Evolutionary conservation across 2,113 vertebrate genomes (phyloP).

Genomic region (Nansenia antarctica): DNA sequence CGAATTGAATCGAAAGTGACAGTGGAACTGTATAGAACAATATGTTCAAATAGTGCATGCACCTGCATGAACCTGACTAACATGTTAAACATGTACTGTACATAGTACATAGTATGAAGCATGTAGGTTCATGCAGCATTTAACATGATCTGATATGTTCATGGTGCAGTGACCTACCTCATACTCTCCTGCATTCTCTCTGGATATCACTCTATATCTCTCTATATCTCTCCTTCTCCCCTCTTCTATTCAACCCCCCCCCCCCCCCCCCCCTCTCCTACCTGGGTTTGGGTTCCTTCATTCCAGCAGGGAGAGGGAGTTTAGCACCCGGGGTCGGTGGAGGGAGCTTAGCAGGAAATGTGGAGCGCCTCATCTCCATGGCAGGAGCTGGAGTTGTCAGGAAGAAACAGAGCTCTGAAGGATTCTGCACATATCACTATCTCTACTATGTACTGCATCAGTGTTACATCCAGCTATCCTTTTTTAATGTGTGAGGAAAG

Average conservation of each 20-base stretch:
- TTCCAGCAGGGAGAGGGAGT: slow-evolving; percentile 32
- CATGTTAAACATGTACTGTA: neutral
- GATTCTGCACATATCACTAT: neutral
- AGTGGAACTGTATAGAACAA: neutral
- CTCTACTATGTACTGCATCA: too few relatives aligned
- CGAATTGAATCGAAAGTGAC: neutral
- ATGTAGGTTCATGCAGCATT: neutral
- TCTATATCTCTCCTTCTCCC: too few relatives aligned
- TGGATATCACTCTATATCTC: too few relatives aligned
- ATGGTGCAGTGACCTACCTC: neutral
- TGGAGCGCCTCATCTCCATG: slow-evolving; percentile 34
- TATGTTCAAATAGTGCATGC: neutral
- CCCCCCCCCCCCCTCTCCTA: slow-evolving; percentile 29
- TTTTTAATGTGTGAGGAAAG: neutral
- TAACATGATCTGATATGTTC: neutral
- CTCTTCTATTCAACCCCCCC: too few relatives aligned
- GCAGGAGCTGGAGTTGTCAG: neutral
- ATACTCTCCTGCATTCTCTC: too few relatives aligned
- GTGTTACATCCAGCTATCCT: too few relatives aligned
- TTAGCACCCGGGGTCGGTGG: slow-evolving; percentile 43
- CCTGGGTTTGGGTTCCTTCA: slow-evolving; percentile 63
- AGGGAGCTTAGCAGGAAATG: slow-evolving; percentile 43
- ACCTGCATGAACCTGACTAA: neutral
- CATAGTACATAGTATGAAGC: too few relatives aligned
- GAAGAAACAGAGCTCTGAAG: neutral